Percentiles rank a stretch among this genome's conserved stretches.
These are phyloP conservation scores for Eira barbara DNA, from an alignment of 2,113 vertebrate genomes.

Conservation along the genomic window DNA sequence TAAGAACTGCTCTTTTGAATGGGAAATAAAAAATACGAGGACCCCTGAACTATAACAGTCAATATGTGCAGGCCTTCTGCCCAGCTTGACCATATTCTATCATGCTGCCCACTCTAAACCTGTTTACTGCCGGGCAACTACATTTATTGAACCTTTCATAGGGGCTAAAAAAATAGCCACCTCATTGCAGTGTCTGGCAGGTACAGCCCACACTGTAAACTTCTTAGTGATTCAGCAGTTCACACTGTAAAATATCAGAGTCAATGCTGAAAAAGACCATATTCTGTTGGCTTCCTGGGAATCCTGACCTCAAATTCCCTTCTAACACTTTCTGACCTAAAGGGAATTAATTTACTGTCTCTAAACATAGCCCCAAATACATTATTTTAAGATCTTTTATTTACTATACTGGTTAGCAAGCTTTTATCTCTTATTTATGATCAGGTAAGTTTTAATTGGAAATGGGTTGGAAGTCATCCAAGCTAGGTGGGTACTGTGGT, in stretches of 20 bases:
- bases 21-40: neutral
- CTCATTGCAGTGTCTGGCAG: neutral
- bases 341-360: conserved; percentile 67
- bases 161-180: conserved; percentile 8
- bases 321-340: conserved; percentile 57
- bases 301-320: conserved; percentile 41
- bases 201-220: conserved; percentile 13
- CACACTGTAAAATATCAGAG: conserved; percentile 45
- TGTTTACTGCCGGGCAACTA: neutral
- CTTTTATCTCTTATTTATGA: conserved; percentile 82
- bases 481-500: conserved; percentile 49
- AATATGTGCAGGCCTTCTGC: neutral
- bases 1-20: neutral
- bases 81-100: neutral
- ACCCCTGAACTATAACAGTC: neutral
- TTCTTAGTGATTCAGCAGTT: conserved; percentile 41
- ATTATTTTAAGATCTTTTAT: conserved; percentile 81
- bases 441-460: conserved; percentile 79
- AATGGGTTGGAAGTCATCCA: conserved; percentile 71
- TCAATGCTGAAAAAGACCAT: conserved; percentile 10
- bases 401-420: conserved; percentile 67
- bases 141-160: conserved; percentile 21
- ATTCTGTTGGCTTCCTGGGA: conserved; percentile 49
- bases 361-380: conserved; percentile 71
- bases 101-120: neutral